Evolutionary conservation across 1,140 invertebrate species (phyloP), one percentile per base, ranked within the genome.

Genomic region (Drosophila yakuba): DNA sequence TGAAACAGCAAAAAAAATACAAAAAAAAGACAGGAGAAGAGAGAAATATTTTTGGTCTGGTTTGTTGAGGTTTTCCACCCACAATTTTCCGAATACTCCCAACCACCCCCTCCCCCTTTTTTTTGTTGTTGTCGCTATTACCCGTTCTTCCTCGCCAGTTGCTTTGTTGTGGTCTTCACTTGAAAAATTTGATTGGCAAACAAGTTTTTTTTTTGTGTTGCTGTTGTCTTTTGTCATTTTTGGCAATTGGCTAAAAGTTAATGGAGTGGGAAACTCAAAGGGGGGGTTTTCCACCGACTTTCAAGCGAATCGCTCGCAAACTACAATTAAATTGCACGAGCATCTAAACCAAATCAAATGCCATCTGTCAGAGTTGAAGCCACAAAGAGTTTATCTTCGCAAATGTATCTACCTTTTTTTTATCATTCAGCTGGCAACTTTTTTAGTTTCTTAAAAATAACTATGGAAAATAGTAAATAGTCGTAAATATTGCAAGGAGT

Each of bases 141-240:
- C 67, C 64, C 68, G 25, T 36, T 41, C 55, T 47, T 39, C 3
- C 35, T 60, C 43, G 12, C 38, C 43, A 35, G 67, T 69, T 41
- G 62, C 62, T 58, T 71, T 71, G 64, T 71, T 71, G 68, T 71
- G 68, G 68, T 71, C 66, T 71, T 15, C 64, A 71, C 66, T 71
- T 58, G 68, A 71, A 71, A 71, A 71, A 71, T 71, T 71, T 71
- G 66, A 71, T 71, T 71, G 64, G 64, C 67, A 71, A 71, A 71
- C 67, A 57, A 69, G 67, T 41, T 71, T 68, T 57, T 71, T 56
- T 69, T 35, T 25, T 25, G 4, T 4, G 14, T 57, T 57, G 11
- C 44, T 39, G 43, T 71, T 58, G 66, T 17, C 69, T 48, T 68
- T 58, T 71, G 64, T 71, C 51, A 48, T 71, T 71, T 71, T 48